Conservation (phyloP, 1,140 invertebrate species). For the Artemia franciscana region DNA sequence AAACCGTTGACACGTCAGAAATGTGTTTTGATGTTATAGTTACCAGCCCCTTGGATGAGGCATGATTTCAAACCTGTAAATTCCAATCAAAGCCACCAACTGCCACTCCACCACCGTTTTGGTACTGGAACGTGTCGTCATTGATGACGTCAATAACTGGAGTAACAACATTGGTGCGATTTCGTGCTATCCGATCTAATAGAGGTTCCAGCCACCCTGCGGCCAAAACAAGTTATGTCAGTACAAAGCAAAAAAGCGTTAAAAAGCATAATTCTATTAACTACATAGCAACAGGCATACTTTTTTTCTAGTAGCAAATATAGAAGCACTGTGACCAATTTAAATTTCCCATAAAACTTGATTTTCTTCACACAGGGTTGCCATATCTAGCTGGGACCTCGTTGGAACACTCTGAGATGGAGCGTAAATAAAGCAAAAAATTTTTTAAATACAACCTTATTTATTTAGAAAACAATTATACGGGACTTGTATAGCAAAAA, state of each 20-base stretch:
- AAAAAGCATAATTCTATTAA: too few relatives aligned
- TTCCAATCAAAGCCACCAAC: constrained; percentile 35
- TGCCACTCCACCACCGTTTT: constrained; percentile 20
- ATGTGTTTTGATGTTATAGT: background rate
- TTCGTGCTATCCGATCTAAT: constrained; percentile 26
- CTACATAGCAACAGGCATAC: too few relatives aligned
- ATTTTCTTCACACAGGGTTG: too few relatives aligned
- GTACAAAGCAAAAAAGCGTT: background rate
- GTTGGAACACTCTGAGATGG: too few relatives aligned
- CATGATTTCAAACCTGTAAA: constrained; percentile 18
- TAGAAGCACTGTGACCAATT: too few relatives aligned
- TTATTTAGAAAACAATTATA: too few relatives aligned
- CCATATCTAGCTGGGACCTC: too few relatives aligned
- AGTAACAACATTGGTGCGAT: constrained; percentile 22
- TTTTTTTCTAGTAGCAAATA: too few relatives aligned
- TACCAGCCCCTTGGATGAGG: background rate
- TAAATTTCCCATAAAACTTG: too few relatives aligned
- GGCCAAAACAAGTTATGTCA: background rate
- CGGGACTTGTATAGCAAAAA: too few relatives aligned
- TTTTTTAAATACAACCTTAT: too few relatives aligned
- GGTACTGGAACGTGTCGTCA: constrained; percentile 21
- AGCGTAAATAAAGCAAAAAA: too few relatives aligned
- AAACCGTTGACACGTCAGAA: background rate
- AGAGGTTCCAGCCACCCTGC: constrained; percentile 31
- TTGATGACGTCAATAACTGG: constrained; percentile 26